Evolutionary conservation across 1,140 invertebrate species (phyloP).

Genomic region (Aricia agestis): DNA sequence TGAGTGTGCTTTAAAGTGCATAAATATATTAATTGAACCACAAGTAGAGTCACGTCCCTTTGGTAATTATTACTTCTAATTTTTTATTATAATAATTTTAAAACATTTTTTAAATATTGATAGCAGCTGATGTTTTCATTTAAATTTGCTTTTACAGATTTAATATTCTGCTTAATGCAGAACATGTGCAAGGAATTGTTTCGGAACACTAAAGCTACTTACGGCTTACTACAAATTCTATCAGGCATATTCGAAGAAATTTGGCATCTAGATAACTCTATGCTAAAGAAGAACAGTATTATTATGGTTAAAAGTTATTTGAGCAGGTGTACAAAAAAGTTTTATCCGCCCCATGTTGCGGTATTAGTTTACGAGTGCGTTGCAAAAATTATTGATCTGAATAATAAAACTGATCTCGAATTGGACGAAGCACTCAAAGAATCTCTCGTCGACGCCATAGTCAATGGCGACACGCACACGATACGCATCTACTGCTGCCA

Average conservation of each 20-base stretch:
- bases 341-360: conserved; percentile 49
- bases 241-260: conserved; percentile 43
- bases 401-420: conserved; percentile 30
- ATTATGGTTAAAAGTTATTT: conserved; percentile 63
- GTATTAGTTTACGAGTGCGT: conserved; percentile 55
- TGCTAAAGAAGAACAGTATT: conserved; percentile 50
- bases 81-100: neutral
- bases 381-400: conserved; percentile 46
- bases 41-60: conserved; percentile 41
- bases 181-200: conserved; percentile 55
- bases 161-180: conserved; percentile 51
- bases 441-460: conserved; percentile 35
- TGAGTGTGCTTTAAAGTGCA: conserved; percentile 44
- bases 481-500: conserved; percentile 60
- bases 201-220: conserved; percentile 45
- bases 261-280: conserved; percentile 33
- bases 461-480: conserved; percentile 44
- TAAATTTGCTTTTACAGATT: conserved; percentile 38
- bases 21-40: conserved; percentile 42
- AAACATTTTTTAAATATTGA: too few relatives aligned
- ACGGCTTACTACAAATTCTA: conserved; percentile 41
- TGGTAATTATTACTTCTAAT: conserved; percentile 38
- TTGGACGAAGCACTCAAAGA: conserved; percentile 40
- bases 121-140: too few relatives aligned
- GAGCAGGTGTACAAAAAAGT: conserved; percentile 44